These are phyloP conservation scores for Chionodraco myersi DNA, from an alignment of 2,113 vertebrate genomes.

Conservation along the genomic window DNA sequence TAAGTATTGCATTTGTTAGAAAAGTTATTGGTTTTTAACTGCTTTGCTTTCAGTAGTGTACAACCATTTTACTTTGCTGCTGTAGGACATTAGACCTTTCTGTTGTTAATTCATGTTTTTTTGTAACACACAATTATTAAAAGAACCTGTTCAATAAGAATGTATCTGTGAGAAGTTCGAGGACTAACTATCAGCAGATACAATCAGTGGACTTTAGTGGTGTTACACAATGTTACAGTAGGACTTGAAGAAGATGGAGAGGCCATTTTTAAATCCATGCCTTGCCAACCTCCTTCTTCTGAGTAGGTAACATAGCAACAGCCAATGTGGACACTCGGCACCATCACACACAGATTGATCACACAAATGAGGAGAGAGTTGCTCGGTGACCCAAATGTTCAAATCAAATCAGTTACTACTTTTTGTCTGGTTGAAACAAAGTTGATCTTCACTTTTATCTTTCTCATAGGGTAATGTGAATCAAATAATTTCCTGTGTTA, in stretches of 20 bases:
- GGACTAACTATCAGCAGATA: no score
- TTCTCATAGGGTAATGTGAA: neutral
- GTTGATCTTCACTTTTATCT: slow-evolving; percentile 1
- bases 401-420: neutral
- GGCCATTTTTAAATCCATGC: slow-evolving; percentile 26
- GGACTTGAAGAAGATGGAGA: slow-evolving; percentile 20
- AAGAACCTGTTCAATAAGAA: neutral
- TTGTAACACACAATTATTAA: neutral
- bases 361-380: slow-evolving; percentile 8
- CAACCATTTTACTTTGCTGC: neutral
- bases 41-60: neutral
- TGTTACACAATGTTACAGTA: neutral
- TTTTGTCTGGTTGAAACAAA: neutral
- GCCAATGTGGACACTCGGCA: slow-evolving; percentile 3
- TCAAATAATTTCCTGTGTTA: neutral
- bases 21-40: neutral
- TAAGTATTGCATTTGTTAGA: neutral
- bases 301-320: slow-evolving; percentile 48
- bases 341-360: neutral
- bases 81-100: neutral
- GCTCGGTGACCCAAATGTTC: neutral
- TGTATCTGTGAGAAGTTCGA: neutral
- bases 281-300: slow-evolving; percentile 21
- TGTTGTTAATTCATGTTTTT: neutral
- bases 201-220: no score